Evolutionary conservation across 2,113 vertebrate species (phyloP), one percentile per base, ranked within the genome.

Genomic region (Erythrocercus mccallii): DNA sequence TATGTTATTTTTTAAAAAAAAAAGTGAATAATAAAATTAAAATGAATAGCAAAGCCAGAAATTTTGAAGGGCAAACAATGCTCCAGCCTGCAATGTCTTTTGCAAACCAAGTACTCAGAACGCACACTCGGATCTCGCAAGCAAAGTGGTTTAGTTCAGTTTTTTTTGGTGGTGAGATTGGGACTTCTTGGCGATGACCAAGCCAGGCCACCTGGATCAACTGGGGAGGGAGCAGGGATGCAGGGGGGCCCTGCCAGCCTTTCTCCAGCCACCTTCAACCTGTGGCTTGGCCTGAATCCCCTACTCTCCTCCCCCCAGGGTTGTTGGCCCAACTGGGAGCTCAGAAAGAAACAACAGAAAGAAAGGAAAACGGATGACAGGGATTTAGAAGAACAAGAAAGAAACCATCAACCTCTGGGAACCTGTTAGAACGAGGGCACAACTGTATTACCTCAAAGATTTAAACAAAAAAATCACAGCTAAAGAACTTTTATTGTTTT

Each of bases 361-460:
- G 94, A 78, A 86, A 91, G 91, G 81, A 90, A 94, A 95, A 96
- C 33, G 68, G 91, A 91, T 60, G 91, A 53, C 61, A 81, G 86
- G 93, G 95, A 97, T 94, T 87, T 66, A 61, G 70, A 94, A 76
- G 28, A 88, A 44, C 27, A 31, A 40, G 38, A 88, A 70, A 85
- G 89, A 90, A 91, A 93, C 77, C 91, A 97, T 96, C 96, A 50
- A 94, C 91, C 97, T 97, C 95, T 97, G 97, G 97, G 97, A 97
- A 96, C 92, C 90, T 97, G 95, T 96, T 97, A 84, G 96, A 95
- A 97, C 86, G 97, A 97, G 97, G 97, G 96, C 96, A 98, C 97
- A 98, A 98, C 97, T 92, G 88, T 91, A 97, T 98, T 98, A 98
- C 97, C 97, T 97, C 97, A 97, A 97, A 95, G 87, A 94, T 95